Evolutionary conservation across 1,140 invertebrate genomes (phyloP).

Genomic region (Plodia interpunctella): DNA sequence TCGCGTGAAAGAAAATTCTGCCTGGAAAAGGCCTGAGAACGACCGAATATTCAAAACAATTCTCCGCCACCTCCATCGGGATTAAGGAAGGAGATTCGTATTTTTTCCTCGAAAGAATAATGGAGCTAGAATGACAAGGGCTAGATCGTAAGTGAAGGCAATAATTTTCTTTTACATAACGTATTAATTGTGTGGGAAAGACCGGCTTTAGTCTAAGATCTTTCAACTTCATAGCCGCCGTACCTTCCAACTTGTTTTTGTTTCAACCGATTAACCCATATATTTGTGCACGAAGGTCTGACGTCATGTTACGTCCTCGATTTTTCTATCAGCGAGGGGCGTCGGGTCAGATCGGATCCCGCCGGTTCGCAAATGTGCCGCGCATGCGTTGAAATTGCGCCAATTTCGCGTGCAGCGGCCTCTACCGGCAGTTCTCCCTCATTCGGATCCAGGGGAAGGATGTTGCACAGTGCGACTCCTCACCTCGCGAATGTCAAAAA

Average conservation of each 20-base stretch:
- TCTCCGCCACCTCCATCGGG: conserved; percentile 25
- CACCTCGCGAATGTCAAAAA: conserved; percentile 51
- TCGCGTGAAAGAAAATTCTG: conserved; percentile 20
- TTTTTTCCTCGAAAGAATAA: conserved; percentile 42
- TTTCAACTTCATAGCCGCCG: neutral
- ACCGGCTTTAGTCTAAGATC: neutral
- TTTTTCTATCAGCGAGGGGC: conserved; percentile 70
- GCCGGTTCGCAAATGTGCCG: conserved; percentile 53
- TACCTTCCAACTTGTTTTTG: conserved; percentile 41
- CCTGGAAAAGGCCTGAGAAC: conserved; percentile 19
- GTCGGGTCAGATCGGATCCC: conserved; percentile 62
- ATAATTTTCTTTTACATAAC: conserved; percentile 25
- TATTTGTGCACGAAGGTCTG: conserved; percentile 57
- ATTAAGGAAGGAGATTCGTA: conserved; percentile 46
- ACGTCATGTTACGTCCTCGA: conserved; percentile 73
- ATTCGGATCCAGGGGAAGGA: conserved; percentile 44
- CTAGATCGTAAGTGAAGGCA: conserved; percentile 20
- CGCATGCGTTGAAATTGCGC: conserved; percentile 73
- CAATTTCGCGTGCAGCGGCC: conserved; percentile 69
- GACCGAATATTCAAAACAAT: conserved; percentile 48
- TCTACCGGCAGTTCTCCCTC: conserved; percentile 62
- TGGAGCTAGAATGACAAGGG: conserved; percentile 36
- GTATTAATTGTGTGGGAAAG: conserved; percentile 5
- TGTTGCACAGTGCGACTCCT: conserved; percentile 52
- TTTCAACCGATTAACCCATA: conserved; percentile 68